phyloP scores from a whole-genome alignment of 2,888 invertebrate species.

The Tipula helvola region DNA sequence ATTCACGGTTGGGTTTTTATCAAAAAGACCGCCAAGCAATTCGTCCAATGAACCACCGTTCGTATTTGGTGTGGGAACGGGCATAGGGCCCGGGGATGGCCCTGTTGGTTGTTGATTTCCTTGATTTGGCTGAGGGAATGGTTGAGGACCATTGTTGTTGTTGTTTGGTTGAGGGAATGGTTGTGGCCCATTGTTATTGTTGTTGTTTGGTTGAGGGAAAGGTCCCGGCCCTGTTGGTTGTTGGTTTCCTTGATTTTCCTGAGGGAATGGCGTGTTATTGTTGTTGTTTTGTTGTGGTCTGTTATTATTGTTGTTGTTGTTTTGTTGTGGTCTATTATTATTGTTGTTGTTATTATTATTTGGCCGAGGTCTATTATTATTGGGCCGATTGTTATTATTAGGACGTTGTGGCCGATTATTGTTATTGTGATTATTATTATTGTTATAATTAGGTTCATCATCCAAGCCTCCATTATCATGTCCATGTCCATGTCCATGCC shows the following conservation, averaged over 20 bases:
- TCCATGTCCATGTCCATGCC: not conserved
- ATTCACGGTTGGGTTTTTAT: not conserved
- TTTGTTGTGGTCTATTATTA: not conserved
- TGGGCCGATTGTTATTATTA: not conserved
- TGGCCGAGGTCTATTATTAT: not conserved
- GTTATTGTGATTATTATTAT: too few species aligned
- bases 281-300: not conserved
- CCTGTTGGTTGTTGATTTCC: not conserved
- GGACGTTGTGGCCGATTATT: not conserved
- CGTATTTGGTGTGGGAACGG: not conserved
- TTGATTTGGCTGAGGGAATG: not conserved
- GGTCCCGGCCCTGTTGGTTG: not conserved
- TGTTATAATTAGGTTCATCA: too few species aligned
- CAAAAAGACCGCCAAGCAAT: not conserved
- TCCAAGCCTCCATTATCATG: too few species aligned
- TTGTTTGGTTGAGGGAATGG: not conserved
- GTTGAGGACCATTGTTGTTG: not conserved
- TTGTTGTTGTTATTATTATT: not conserved
- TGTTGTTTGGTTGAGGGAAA: not conserved
- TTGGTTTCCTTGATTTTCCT: not conserved
- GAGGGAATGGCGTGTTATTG: not conserved
- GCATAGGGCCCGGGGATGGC: too few species aligned
- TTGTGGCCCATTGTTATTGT: not conserved
- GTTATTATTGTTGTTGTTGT: not conserved
- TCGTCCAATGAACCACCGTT: not conserved